Conservation (phyloP, 92 coral and sea anemone species). For the Porites divaricata region DNA sequence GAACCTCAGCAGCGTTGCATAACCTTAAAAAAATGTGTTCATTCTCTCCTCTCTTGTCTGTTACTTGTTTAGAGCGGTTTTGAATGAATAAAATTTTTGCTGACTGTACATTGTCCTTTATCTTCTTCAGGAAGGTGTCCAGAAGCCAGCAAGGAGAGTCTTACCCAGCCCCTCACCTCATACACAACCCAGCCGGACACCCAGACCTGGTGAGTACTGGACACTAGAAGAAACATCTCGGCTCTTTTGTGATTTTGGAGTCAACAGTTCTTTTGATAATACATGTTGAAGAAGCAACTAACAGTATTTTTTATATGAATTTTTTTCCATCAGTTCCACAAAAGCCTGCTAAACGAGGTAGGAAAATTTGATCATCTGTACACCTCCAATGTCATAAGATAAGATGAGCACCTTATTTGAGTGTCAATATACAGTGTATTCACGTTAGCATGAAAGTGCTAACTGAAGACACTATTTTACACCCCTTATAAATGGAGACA, state of each 20-base stretch:
- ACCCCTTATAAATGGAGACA: too few relatives aligned
- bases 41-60: neutral
- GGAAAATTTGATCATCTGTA: neutral
- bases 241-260: too few relatives aligned
- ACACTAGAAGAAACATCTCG: neutral
- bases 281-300: neutral
- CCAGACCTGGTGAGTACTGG: constrained; percentile 74
- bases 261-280: too few relatives aligned
- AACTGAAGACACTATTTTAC: too few relatives aligned
- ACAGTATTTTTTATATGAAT: neutral
- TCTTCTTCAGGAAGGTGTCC: constrained; percentile 88
- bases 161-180: constrained; percentile 91
- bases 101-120: neutral
- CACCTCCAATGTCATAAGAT: too few relatives aligned
- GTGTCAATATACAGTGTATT: too few relatives aligned
- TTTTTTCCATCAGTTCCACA: constrained; percentile 68
- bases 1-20: too few relatives aligned
- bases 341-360: constrained; percentile 94
- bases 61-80: neutral
- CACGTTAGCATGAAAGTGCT: too few relatives aligned
- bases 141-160: constrained; percentile 85
- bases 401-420: too few relatives aligned
- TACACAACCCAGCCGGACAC: constrained; percentile 79
- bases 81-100: neutral
- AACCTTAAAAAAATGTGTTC: too few relatives aligned